Evolutionary conservation across 2,797 vertebrate species (phyloP).

Genomic region (Balearica regulorum): DNA sequence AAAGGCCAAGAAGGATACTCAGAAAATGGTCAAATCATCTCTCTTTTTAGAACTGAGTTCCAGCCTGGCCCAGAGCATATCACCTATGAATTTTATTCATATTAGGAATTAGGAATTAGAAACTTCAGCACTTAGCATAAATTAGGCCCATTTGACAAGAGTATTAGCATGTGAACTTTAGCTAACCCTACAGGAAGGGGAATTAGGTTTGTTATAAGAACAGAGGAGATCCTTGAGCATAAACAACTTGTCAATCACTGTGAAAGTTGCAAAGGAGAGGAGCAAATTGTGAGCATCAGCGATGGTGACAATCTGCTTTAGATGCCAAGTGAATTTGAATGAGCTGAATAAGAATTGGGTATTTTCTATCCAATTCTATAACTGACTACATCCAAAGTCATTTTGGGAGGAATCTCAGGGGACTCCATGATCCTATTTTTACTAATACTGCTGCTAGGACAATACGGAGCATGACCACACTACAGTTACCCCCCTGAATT

Average conservation of each 20-base stretch:
- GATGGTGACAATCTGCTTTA: neutral
- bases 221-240: neutral
- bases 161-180: neutral
- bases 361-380: neutral
- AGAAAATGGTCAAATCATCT: neutral
- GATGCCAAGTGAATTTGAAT: neutral
- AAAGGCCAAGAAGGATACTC: neutral
- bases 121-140: neutral
- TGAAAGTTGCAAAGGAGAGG: neutral
- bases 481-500: neutral
- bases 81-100: neutral
- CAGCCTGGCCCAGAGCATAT: neutral
- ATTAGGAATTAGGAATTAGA: neutral
- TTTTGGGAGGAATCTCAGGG: neutral
- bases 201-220: neutral
- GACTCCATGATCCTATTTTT: neutral
- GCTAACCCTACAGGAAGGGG: neutral
- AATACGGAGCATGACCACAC: neutral
- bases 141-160: neutral
- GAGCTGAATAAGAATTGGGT: neutral
- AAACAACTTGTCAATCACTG: neutral
- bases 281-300: neutral
- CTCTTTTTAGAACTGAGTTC: neutral
- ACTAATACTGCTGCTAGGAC: neutral
- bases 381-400: neutral